Base-by-base conservation (phyloP, 2,113 vertebrate species). In the Xiphophorus maculatus region DNA sequence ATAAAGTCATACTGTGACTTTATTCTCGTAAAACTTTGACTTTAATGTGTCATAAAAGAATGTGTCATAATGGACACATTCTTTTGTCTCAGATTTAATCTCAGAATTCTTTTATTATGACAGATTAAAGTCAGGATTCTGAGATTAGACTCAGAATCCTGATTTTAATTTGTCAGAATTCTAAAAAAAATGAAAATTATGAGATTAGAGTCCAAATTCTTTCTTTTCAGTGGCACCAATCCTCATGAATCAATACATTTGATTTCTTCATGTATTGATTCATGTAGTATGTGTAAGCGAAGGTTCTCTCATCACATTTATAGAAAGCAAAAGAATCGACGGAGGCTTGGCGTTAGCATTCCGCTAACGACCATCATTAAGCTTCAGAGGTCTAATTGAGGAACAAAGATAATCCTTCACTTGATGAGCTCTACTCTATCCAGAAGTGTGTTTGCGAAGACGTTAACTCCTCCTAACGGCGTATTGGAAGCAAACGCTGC, bases 341-440 rank as follows among this genome's bases (percentile, higher is more conserved):
- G 11, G 65, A 51, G 22, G 44, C 65, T 44, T 25, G 32, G 62
- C 58, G 33, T 42, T 15, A 64, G 11, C 60, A 11, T 32, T 30
- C 51, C 70, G 29, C 74, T 74, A 66, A 51, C 28, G n/a, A n/a
- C 37, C 71, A 44, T 73, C 69, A 65, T 75, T 75, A 65, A 15
- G 30, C 62, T 51, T 70, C 67, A 63, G 63, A 51, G 69, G 63
- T 71, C 54, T 70, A 73, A 82, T 67, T 69, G 70, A 81, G 68
- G 77, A 77, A 70, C 73, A 60, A 30, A 32, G 40, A 69, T 48
- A 11, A 60, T 42, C 17, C 35, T 62, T 17, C 29, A 66, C 40
- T 63, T 33, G 35, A 75, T 40, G 63, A 15, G n/a, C 17, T 68
- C 6, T 0, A 40, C 60, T 22, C 30, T 37, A 62, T 28, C 44